Base-by-base conservation (phyloP, 2,888 invertebrate genomes). In the Sarcophaga caerulescens region DNA sequence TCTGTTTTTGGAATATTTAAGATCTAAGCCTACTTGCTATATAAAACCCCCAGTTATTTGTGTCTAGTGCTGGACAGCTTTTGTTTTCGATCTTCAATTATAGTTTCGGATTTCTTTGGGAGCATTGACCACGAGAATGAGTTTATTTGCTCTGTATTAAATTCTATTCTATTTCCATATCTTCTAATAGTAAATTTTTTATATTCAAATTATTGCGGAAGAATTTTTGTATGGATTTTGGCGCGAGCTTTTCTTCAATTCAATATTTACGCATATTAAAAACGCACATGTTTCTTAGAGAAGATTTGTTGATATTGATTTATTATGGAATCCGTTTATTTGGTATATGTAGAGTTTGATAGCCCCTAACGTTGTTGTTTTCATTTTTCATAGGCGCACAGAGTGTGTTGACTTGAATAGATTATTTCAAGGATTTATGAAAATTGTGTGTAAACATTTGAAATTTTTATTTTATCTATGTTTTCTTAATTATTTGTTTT, bases 351-450 rank as follows among this genome's bases (percentile, higher is more conserved):
- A 65, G 62, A 68, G 81, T 81, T 80, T 68, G 76, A 77, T 73
- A 63, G 69, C 76, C 77, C 73, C n/a, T 23, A 52, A 17, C 4
- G 60, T 4, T 75, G 81, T 57, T 81, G 69, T 81, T 75, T 81
- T 81, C 69, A 75, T 63, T 81, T 74, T 76, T 68, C 12, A 65
- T 19, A n/a, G 60, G 60, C 21, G 6, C 21, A 5, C 21, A 5
- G 45, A 77, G 84, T 84, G 19, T 76, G 78, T 83, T 80, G 80
- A 84, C 80, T 57, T 70, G 74, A 63, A 81, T 84, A 71, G 45
- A 69, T 81, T 75, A 81, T 70, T 78, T 82, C 85, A 85, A 85
- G 85, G 82, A 82, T 82, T 79, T 81, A 85, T 82, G 81, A 78
- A 81, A 82, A 85, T 80, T 75, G 52, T 52, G 71, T 25, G 19